Conservation (phyloP, 2,888 invertebrate genomes). For the Glyphotaelius pellucidus region DNA sequence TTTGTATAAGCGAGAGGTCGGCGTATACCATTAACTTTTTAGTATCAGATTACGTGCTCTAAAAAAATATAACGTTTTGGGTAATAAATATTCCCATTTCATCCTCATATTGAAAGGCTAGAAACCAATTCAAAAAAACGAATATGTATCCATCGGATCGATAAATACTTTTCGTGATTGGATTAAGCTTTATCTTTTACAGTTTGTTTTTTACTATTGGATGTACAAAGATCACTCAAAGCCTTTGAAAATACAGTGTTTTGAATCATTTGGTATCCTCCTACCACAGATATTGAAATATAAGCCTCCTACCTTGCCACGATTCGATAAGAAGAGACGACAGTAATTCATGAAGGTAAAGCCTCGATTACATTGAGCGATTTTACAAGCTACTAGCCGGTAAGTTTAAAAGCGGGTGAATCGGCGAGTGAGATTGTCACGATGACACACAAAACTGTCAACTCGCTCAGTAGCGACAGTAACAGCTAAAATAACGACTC, state of each 20-base stretch:
- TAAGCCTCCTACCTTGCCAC: neutral
- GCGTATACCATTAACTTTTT: conserved; percentile 32
- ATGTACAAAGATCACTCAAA: neutral
- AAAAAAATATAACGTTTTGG: conserved; percentile 10
- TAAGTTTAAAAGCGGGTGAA: no score
- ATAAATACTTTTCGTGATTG: neutral
- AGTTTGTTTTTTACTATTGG: neutral
- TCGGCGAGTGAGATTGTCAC: no score
- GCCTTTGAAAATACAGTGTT: neutral
- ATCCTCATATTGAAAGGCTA: conserved; percentile 13
- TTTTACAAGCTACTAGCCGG: no score
- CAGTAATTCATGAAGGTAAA: neutral
- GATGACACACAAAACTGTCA: no score
- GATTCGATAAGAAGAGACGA: neutral
- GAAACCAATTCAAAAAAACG: neutral
- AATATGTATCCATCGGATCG: neutral
- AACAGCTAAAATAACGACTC: no score
- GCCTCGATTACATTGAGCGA: no score
- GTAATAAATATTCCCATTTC: conserved; percentile 27
- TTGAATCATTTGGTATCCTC: neutral
- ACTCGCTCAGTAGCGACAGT: no score
- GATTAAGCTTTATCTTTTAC: neutral
- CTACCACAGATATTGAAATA: no score
- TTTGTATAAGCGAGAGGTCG: conserved; percentile 26
- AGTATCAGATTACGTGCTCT: conserved; percentile 40